Conservation (phyloP, 2,797 vertebrate genomes). For the Myotis planiceps region DNA sequence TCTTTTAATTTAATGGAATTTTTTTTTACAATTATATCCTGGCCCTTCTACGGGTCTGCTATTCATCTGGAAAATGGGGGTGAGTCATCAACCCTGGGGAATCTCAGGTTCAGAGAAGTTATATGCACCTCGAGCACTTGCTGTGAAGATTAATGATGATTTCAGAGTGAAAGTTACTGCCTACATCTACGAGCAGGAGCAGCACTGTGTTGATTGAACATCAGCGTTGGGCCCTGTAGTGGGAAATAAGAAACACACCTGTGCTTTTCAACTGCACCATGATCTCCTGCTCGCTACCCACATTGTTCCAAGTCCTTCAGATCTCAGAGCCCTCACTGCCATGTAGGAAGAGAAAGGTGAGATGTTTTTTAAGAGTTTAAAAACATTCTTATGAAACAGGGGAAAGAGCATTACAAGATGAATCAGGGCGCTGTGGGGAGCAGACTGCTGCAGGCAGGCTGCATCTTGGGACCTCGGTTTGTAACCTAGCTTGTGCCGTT, state of each 20-base stretch:
- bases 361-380: neutral
- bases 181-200: neutral
- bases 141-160: neutral
- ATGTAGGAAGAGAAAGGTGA: neutral
- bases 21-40: neutral
- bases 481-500: neutral
- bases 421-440: fast-evolving
- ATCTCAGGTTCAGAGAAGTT: neutral
- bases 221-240: neutral
- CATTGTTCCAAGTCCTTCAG: neutral
- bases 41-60: neutral
- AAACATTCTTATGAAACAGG: neutral
- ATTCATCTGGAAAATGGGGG: neutral
- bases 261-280: neutral
- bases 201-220: neutral
- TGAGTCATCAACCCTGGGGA: neutral
- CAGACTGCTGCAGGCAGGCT: fast-evolving
- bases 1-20: neutral
- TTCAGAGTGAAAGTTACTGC: neutral
- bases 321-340: neutral
- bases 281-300: neutral
- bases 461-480: neutral
- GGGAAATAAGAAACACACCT: neutral
- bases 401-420: neutral
- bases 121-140: neutral